phyloP scores from a whole-genome alignment of 2,888 invertebrate species.

The Beris chalybata region DNA sequence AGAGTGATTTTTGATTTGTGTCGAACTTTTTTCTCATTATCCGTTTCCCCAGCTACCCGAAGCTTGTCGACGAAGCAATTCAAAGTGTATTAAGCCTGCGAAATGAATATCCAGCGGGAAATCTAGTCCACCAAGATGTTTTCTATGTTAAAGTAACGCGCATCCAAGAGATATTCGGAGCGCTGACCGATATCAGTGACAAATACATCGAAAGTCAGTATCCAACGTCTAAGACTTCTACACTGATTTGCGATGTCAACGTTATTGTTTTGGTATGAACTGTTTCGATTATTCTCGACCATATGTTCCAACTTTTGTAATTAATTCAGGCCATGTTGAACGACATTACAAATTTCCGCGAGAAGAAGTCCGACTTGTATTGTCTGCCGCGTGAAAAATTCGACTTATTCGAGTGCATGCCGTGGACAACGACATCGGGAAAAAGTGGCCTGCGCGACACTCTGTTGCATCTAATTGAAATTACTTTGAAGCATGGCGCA shows the following conservation, averaged over 20 bases:
- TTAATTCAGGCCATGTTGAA: conserved; percentile 61
- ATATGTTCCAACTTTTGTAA: neutral
- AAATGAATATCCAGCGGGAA: conserved; percentile 56
- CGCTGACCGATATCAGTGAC: conserved; percentile 63
- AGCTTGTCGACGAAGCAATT: conserved; percentile 62
- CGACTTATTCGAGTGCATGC: conserved; percentile 64
- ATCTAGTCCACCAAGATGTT: conserved; percentile 70
- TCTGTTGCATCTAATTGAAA: conserved; percentile 56
- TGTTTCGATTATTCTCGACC: conserved; percentile 18
- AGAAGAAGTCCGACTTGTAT: conserved; percentile 61
- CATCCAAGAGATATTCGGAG: conserved; percentile 67
- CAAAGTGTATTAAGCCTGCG: conserved; percentile 58
- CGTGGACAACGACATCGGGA: conserved; percentile 74
- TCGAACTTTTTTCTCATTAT: neutral
- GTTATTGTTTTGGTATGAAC: conserved; percentile 59
- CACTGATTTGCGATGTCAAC: conserved; percentile 61
- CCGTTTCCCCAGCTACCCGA: conserved; percentile 42
- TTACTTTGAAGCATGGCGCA: conserved; percentile 50
- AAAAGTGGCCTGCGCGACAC: conserved; percentile 58
- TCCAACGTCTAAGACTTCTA: conserved; percentile 61
- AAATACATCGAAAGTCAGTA: conserved; percentile 64
- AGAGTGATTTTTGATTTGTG: neutral
- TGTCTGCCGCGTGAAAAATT: conserved; percentile 53
- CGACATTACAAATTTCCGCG: conserved; percentile 67
- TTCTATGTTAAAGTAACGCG: conserved; percentile 73